Evolutionary conservation across 2,888 invertebrate genomes (phyloP).

Genomic region (Calliphora vomitoria): DNA sequence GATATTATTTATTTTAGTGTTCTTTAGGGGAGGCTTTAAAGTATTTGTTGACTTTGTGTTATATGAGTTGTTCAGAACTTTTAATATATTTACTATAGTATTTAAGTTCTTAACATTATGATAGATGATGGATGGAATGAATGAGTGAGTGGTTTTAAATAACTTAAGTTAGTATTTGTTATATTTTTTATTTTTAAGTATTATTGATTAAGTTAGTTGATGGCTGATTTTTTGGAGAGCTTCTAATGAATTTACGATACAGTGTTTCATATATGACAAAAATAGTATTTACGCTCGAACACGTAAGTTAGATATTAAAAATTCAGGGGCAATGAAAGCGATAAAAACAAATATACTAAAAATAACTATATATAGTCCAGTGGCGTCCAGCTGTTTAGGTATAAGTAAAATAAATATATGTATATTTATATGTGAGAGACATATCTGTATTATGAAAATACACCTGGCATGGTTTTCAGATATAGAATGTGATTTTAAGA

Average conservation of each 20-base stretch:
- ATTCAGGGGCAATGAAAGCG: neutral
- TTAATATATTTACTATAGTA: constrained; percentile 56
- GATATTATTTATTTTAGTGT: constrained; percentile 30
- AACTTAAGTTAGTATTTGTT: constrained; percentile 40
- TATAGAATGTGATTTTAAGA: too few species aligned
- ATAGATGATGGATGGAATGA: constrained; percentile 30
- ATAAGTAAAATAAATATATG: too few species aligned
- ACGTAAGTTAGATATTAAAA: neutral
- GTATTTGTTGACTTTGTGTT: constrained; percentile 49
- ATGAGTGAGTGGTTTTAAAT: constrained; percentile 39
- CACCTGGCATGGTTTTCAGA: too few species aligned
- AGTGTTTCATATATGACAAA: neutral
- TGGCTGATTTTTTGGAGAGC: neutral
- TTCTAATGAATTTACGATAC: neutral
- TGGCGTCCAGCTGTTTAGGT: too few species aligned
- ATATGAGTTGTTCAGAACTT: constrained; percentile 12
- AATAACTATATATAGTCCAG: too few species aligned
- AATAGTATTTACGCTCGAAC: neutral
- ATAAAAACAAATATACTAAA: too few species aligned
- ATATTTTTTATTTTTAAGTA: constrained; percentile 20
- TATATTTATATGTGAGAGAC: too few species aligned
- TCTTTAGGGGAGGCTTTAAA: neutral
- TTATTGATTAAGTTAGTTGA: neutral
- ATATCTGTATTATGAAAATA: too few species aligned
- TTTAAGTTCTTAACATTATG: constrained; percentile 25